Conservation (phyloP, 92 coral and sea anemone species). For the Heteractis magnifica region DNA sequence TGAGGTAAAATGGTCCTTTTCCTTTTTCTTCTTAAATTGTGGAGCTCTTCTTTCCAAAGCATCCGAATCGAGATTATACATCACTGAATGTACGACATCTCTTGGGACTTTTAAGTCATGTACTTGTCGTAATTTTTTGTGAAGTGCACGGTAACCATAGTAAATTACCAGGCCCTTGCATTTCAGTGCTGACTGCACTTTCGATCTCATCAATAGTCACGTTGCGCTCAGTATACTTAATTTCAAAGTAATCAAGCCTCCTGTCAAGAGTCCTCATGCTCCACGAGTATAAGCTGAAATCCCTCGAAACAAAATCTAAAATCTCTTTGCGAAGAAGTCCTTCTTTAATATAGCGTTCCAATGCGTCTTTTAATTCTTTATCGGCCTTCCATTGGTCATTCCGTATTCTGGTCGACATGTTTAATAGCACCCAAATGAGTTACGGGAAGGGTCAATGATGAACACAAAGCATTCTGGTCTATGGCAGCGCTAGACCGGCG, state of each 20-base stretch:
- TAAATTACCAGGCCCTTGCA: slow-evolving; percentile 39
- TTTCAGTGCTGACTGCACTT: slow-evolving; percentile 29
- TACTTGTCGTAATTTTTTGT: slow-evolving; percentile 43
- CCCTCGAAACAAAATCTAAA: slow-evolving; percentile 45
- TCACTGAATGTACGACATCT: slow-evolving; percentile 57
- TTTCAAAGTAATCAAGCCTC: slow-evolving; percentile 35
- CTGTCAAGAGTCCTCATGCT: slow-evolving; percentile 55
- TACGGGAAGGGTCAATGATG: not conserved
- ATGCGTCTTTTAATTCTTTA: slow-evolving; percentile 29
- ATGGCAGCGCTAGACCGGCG: not conserved
- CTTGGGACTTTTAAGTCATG: slow-evolving; percentile 30
- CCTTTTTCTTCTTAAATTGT: slow-evolving; percentile 36
- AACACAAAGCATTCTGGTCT: not conserved
- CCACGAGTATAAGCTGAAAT: slow-evolving; percentile 46
- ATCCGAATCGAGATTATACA: slow-evolving; percentile 52
- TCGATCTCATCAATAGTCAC: slow-evolving; percentile 27
- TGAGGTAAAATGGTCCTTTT: not conserved
- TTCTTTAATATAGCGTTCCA: slow-evolving; percentile 39
- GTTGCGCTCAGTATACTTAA: slow-evolving; percentile 26
- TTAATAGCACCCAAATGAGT: not conserved
- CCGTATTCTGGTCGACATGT: slow-evolving; percentile 50
- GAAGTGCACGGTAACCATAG: slow-evolving; percentile 24
- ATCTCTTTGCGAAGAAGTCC: slow-evolving; percentile 53
- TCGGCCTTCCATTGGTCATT: slow-evolving; percentile 49
- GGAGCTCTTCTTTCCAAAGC: slow-evolving; percentile 55